Base-by-base conservation (phyloP, 2,113 vertebrate genomes). In the Syngnathus typhle region DNA sequence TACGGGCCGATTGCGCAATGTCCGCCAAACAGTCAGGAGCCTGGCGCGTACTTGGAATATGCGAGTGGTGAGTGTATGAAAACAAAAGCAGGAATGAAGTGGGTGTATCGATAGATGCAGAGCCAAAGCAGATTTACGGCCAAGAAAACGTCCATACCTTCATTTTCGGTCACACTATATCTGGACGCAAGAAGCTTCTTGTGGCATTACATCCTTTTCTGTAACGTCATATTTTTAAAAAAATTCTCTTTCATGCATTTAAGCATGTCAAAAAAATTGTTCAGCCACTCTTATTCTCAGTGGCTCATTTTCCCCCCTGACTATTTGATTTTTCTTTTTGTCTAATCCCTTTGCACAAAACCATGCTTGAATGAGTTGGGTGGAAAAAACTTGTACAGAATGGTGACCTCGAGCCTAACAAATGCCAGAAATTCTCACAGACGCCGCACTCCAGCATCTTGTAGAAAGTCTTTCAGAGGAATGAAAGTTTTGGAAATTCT, bases 101-200 rank as follows among this genome's bases (percentile, higher is more conserved):
- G 27, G 27, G 43, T 68, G 77, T 73, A 69, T 78, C 77, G 75
- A 80, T 75, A 73, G 67, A 67, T 78, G 80, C 78, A 76, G 64
- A 60, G 81, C 64, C 75, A 78, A 65, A 80, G 76, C 78, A 67
- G 69, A 84, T 79, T 80, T 76, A 73, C 41, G 64, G 74, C 72
- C 66, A 65, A 63, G 64, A 65, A 75, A 87, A 80, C 73, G 71
- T 71, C 75, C 84, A 59, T 77, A 65, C 49, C 60, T 66, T 82
- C 65, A 74, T 72, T 85, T 81, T 73, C 36, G 55, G 27, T 36
- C 55, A 58, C 23, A 36, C 12, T 18, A 58, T 16, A 13, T 32
- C 54, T 5, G 11, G 23, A 56, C 27, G 36, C 55, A 58, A 16
- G 55, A 47, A 15, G 13, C 19, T 21, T 52, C 49, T 52, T n/a